Evolutionary conservation across 2,888 invertebrate genomes (phyloP).

Genomic region (Celastrina argiolus): DNA sequence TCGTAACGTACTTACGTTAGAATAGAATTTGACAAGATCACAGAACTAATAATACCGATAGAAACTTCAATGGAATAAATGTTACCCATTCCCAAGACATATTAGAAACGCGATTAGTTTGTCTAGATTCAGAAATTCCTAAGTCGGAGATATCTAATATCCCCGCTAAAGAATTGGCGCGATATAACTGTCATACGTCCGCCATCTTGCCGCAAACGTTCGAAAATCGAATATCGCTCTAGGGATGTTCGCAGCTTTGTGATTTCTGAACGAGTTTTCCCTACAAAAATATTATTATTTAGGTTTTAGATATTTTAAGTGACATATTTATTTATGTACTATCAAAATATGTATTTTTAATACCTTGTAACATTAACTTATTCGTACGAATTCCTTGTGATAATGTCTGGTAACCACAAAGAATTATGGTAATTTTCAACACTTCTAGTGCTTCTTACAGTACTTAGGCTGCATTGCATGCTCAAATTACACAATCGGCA

Average conservation of each 20-base stretch:
- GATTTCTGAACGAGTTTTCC: constrained; percentile 22
- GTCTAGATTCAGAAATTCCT: constrained; percentile 46
- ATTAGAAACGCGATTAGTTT: constrained; percentile 51
- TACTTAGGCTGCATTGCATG: not conserved
- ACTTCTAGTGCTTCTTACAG: not conserved
- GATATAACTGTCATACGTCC: constrained; percentile 61
- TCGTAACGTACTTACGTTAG: not conserved
- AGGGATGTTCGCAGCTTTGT: constrained; percentile 45
- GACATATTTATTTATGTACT: constrained; percentile 1
- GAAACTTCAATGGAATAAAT: not conserved
- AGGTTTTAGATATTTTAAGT: not conserved
- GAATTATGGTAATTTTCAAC: not conserved
- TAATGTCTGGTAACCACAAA: not conserved
- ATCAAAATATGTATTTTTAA: too few relatives aligned
- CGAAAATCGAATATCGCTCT: constrained; percentile 60
- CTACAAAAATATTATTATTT: constrained; percentile 17
- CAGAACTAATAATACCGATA: not conserved
- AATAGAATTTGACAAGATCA: not conserved
- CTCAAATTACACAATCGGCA: not conserved
- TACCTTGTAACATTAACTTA: too few relatives aligned
- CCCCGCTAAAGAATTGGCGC: constrained; percentile 72
- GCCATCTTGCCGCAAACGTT: constrained; percentile 69
- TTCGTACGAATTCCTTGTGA: not conserved
- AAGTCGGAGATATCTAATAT: constrained; percentile 59
- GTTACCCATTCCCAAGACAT: not conserved